Conservation (phyloP, 2,797 vertebrate species). For the Labroides dimidiatus region DNA sequence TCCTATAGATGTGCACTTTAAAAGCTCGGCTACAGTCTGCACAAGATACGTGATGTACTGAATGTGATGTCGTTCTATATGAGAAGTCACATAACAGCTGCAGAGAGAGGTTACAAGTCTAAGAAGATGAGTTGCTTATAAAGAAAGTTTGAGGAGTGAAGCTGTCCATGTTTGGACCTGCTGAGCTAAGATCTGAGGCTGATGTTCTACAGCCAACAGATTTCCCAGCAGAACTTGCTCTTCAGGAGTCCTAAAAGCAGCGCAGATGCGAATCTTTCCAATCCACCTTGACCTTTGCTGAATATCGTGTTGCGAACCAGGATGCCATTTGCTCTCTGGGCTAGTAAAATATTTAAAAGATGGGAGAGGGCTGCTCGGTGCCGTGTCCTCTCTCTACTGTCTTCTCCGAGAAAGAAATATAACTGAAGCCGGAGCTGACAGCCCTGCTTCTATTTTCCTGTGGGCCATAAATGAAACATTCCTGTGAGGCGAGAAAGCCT, state of each 20-base stretch:
- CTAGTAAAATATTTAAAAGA: conserved; percentile 83
- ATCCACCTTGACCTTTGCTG: conserved; percentile 79
- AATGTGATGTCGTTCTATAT: conserved; percentile 25
- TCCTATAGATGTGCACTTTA: conserved; percentile 13
- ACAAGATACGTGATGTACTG: not conserved
- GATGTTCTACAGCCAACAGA: conserved; percentile 59
- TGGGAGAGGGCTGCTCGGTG: conserved; percentile 57
- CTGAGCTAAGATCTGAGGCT: conserved; percentile 58
- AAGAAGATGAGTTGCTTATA: conserved; percentile 45
- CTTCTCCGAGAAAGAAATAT: conserved; percentile 46
- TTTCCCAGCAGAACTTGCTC: conserved; percentile 72
- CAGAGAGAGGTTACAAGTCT: conserved; percentile 15
- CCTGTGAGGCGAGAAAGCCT: conserved; percentile 14
- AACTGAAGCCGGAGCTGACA: conserved; percentile 37
- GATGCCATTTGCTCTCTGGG: conserved; percentile 71
- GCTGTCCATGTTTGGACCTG: conserved; percentile 52
- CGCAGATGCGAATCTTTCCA: conserved; percentile 75
- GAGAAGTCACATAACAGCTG: conserved; percentile 21
- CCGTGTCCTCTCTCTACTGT: conserved; percentile 20
- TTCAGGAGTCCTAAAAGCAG: conserved; percentile 63
- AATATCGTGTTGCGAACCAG: conserved; percentile 70
- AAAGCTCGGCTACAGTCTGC: not conserved
- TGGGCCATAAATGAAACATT: conserved; percentile 70
- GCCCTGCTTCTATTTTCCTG: conserved; percentile 45
- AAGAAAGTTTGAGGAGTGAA: conserved; percentile 45